phyloP scores from a whole-genome alignment of 2,888 invertebrate species.

The Latrodectus elegans region DNA sequence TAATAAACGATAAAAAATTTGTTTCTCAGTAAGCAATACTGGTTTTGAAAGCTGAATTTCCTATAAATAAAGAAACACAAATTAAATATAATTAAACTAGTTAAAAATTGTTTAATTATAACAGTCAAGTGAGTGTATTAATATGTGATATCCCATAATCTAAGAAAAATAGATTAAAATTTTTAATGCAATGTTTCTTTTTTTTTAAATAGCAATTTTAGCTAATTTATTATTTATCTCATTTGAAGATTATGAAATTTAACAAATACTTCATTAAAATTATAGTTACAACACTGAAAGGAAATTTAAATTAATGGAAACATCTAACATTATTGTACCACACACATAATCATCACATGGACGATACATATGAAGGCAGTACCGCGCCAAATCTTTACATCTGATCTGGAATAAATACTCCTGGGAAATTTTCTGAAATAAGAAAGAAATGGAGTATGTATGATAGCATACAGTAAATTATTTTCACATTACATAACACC shows the following conservation, averaged over 20 bases:
- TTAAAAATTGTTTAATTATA: background rate
- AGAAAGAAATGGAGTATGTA: background rate
- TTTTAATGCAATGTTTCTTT: background rate
- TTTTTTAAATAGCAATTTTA: background rate
- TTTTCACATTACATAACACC: too few species aligned
- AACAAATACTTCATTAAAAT: slow-evolving; percentile 2
- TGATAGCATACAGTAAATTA: too few species aligned
- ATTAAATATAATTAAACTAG: background rate
- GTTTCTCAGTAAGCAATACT: too few species aligned
- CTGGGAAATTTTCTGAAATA: slow-evolving; percentile 48
- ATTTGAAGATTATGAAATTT: too few species aligned
- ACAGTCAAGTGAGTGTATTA: too few species aligned
- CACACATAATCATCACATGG: slow-evolving; percentile 35
- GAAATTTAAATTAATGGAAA: slow-evolving; percentile 25
- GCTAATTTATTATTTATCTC: background rate
- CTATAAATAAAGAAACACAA: background rate
- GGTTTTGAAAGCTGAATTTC: too few species aligned
- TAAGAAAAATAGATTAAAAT: background rate
- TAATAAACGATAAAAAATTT: too few species aligned
- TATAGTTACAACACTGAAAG: background rate
- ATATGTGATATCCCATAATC: background rate
- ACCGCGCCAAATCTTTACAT: slow-evolving; percentile 21
- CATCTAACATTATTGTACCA: slow-evolving; percentile 36
- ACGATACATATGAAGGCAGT: slow-evolving; percentile 17
- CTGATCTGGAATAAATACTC: slow-evolving; percentile 53